Conservation (phyloP, 2,113 vertebrate genomes). For the Aplodontia rufa region DNA sequence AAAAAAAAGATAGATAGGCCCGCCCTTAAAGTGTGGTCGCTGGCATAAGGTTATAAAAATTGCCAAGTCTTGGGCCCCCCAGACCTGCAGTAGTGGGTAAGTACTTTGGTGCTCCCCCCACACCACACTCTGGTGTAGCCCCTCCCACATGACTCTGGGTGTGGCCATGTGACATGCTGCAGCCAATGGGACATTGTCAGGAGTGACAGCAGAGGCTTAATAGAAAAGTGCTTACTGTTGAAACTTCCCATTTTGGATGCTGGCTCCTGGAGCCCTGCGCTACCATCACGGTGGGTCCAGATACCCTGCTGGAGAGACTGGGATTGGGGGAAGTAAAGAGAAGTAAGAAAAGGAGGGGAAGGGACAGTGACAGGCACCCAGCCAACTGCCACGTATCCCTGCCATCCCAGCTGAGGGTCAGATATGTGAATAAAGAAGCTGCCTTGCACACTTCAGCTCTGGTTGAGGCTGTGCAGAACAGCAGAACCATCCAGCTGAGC, state of each 20-base stretch:
- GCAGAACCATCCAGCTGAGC: not conserved
- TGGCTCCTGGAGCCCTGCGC: not conserved
- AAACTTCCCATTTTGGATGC: not conserved
- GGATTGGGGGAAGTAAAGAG: fast-evolving
- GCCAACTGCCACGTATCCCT: too few relatives aligned
- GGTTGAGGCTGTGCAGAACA: not conserved
- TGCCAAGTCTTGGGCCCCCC: too few relatives aligned
- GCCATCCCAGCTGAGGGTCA: not conserved
- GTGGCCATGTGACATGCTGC: not conserved
- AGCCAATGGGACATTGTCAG: not conserved
- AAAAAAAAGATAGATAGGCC: too few relatives aligned
- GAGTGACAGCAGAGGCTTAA: not conserved
- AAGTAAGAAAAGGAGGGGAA: fast-evolving
- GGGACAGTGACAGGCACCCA: not conserved
- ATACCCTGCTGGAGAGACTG: not conserved
- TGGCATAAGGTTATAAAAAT: too few relatives aligned
- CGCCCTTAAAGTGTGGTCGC: too few relatives aligned
- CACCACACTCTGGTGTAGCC: not conserved
- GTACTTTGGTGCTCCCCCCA: too few relatives aligned
- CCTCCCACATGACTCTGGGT: not conserved
- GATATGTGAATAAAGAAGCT: too few relatives aligned
- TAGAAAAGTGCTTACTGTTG: not conserved
- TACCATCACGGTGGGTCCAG: not conserved
- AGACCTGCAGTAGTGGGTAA: too few relatives aligned
- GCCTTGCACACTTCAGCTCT: too few relatives aligned